Percentiles rank a stretch among this genome's conserved stretches.
Evolutionary conservation across 2,888 invertebrate species (phyloP).

Genomic region (Metallyticus violacea): DNA sequence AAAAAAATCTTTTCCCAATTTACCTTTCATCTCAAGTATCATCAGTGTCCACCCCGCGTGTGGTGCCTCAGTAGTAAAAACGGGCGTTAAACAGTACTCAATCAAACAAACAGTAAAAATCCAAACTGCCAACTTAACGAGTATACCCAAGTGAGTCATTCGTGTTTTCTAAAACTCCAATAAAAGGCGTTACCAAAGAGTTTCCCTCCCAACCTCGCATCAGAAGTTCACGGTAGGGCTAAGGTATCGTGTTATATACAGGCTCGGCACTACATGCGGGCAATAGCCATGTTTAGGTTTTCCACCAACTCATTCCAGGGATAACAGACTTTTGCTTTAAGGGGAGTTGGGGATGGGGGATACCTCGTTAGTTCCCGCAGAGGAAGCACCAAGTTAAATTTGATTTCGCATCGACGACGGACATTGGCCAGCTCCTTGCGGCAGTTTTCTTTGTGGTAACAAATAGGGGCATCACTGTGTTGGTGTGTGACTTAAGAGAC

Average conservation of each 20-base stretch:
- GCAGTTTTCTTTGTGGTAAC: neutral
- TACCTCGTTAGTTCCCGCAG: neutral
- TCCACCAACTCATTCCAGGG: neutral
- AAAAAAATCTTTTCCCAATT: too few species aligned
- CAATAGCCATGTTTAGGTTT: neutral
- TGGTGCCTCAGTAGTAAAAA: too few species aligned
- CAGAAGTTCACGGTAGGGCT: neutral
- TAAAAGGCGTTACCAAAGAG: neutral
- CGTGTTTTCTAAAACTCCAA: neutral
- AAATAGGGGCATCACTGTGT: neutral
- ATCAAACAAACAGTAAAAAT: too few species aligned
- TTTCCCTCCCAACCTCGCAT: neutral
- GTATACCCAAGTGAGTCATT: too few species aligned
- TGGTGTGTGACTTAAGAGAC: too few species aligned
- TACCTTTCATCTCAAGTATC: too few species aligned
- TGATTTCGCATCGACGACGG: neutral
- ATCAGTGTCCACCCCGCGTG: too few species aligned
- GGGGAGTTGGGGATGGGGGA: too few species aligned
- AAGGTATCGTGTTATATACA: neutral
- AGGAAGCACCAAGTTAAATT: neutral
- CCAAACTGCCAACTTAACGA: too few species aligned
- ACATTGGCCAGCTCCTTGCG: neutral
- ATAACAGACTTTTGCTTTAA: too few species aligned
- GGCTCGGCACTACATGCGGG: too few species aligned
- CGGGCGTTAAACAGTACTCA: too few species aligned